Base-by-base conservation (phyloP, 1,140 invertebrate species). In the Bombus balteatus region DNA sequence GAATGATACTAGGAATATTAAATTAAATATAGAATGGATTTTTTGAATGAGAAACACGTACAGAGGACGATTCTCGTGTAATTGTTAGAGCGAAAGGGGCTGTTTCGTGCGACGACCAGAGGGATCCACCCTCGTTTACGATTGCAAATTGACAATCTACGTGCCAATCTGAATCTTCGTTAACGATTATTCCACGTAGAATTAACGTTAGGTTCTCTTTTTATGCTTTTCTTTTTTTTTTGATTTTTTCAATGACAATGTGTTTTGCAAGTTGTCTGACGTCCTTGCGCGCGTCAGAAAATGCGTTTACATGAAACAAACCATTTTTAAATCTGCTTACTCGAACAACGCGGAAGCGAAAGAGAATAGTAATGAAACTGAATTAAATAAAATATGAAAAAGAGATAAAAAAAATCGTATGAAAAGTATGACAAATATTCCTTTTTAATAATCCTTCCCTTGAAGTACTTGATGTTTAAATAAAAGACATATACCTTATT, bases 71-170 rank as follows among this genome's bases (percentile, higher is more conserved):
- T 92, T 91, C 87, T 80, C 68, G 81, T 79, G 84, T 62, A 83
- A 91, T 91, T 91, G 87, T 77, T 84, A 85, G 87, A 83, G 57
- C 10, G 66, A 53, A 71, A 73, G 65, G 85, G 88, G 83, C 89
- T 87, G 90, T 86, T 91, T 83, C 66, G 77, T 62, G 83, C 88
- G 81, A 75, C 43, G 39, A 37, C 66, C 65, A 85, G 77, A 90
- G 77, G 81, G 83, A 53, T 22, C 18, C 47, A 53, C 1, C 85
- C 53, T 83, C 87, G 89, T 91, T 92, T 90, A 91, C 86, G 75
- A 81, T 89, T 90, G 88, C 87, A 93, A 92, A 94, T 94, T 93
- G 93, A 89, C 93, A 93, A 94, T 94, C 89, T 88, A 77, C 77
- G 59, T 43, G 70, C 83, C 88, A 92, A 93, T 93, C 77, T 72